These are phyloP conservation scores for Zaprionus kolodkinae DNA, from an alignment of 1,140 invertebrate species.

Conservation along the genomic window DNA sequence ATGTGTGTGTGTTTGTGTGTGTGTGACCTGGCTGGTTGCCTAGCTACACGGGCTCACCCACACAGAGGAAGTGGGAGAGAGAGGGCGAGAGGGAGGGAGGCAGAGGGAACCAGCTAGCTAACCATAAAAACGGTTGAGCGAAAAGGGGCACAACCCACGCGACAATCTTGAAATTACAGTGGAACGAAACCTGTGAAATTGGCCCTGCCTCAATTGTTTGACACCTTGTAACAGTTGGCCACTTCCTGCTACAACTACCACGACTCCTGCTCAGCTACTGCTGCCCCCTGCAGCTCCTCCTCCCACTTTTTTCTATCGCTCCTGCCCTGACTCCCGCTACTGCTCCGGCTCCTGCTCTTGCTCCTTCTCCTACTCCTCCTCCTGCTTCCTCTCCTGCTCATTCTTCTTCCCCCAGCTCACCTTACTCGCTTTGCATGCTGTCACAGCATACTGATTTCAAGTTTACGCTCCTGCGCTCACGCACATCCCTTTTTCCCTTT, in stretches of 20 bases:
- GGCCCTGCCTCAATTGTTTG: constrained; percentile 5
- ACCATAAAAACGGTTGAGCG: constrained; percentile 4
- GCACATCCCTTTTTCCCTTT: constrained; percentile 1
- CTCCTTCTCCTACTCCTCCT: too few species aligned
- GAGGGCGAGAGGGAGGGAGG: neutral
- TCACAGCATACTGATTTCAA: constrained; percentile 26
- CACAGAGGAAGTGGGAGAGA: constrained; percentile 6
- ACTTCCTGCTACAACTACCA: neutral
- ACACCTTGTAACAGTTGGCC: constrained; percentile 24
- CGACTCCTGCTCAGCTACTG: too few species aligned
- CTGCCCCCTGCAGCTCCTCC: too few species aligned
- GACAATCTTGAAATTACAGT: constrained; percentile 33
- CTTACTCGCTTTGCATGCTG: constrained; percentile 3
- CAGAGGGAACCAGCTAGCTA: neutral
- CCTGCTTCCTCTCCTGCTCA: too few species aligned
- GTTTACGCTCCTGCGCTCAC: constrained; percentile 26
- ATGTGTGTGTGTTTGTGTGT: neutral
- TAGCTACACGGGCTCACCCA: constrained; percentile 32
- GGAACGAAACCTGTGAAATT: constrained; percentile 23
- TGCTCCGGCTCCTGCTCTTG: too few species aligned
- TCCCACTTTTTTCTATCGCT: too few species aligned
- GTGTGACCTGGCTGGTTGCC: constrained; percentile 30
- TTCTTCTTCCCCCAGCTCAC: too few species aligned
- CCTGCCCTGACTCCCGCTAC: neutral
- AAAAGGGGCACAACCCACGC: neutral